Conservation (phyloP, 2,888 invertebrate genomes). For the Eurytoma californica region DNA sequence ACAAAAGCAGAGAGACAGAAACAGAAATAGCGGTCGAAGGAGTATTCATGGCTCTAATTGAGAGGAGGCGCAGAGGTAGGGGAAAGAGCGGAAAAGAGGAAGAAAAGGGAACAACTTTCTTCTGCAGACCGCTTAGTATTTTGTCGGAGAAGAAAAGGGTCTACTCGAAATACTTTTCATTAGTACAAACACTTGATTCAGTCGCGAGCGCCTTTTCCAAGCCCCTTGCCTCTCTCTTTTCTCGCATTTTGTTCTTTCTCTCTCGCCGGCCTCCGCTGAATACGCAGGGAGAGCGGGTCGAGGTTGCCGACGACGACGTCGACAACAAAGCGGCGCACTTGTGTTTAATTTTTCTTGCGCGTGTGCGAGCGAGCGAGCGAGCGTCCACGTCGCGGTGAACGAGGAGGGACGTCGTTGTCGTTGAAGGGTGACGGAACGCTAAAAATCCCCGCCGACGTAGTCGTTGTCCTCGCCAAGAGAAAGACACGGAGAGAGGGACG, state of each 20-base stretch:
- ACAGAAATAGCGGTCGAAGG: constrained; percentile 8
- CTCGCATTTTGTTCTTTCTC: not conserved
- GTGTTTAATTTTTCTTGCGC: constrained; percentile 40
- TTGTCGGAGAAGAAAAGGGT: constrained; percentile 18
- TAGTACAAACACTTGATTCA: constrained; percentile 50
- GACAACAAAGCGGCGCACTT: constrained; percentile 43
- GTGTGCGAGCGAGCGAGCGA: not conserved
- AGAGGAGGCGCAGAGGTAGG: constrained; percentile 20
- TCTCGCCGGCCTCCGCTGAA: not conserved
- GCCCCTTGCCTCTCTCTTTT: not conserved
- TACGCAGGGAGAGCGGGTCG: not conserved
- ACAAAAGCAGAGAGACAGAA: not conserved
- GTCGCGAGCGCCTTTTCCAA: constrained; percentile 40
- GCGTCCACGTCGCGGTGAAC: constrained; percentile 18
- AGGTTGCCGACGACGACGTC: constrained; percentile 20
- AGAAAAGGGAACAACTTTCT: constrained; percentile 45
- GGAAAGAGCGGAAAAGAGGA: constrained; percentile 26
- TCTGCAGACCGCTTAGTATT: constrained; percentile 38
- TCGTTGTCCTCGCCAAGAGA: not conserved
- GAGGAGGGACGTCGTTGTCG: constrained; percentile 8
- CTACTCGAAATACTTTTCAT: constrained; percentile 52
- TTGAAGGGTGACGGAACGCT: constrained; percentile 41
- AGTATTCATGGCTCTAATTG: constrained; percentile 48
- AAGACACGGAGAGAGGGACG: not conserved
- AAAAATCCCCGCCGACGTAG: not conserved